Evolutionary conservation across 2,113 vertebrate genomes (phyloP).

Genomic region (Macroglossus sobrinus): DNA sequence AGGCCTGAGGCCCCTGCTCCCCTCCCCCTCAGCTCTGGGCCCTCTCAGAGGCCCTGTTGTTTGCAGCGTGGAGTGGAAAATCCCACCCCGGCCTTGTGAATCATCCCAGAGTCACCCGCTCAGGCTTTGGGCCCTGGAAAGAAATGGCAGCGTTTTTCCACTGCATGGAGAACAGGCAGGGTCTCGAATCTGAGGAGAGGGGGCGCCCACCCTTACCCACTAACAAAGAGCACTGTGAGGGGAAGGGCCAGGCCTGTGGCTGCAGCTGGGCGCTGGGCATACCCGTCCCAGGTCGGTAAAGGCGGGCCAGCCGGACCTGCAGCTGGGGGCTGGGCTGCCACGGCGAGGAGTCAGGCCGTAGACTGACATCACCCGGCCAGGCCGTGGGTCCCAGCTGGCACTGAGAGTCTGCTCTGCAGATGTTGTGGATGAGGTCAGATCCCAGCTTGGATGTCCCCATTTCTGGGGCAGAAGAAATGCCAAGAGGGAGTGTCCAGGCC

Average conservation of each 20-base stretch:
- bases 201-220: slow-evolving; percentile 15
- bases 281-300: background rate
- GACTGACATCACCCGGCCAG: slow-evolving; percentile 14
- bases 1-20: background rate
- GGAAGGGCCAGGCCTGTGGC: background rate
- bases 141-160: slow-evolving; percentile 78
- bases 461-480: slow-evolving; percentile 6
- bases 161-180: slow-evolving; percentile 69
- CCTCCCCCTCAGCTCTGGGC: background rate
- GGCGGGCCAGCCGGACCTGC: background rate
- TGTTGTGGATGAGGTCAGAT: slow-evolving; percentile 63
- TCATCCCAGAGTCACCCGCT: slow-evolving; percentile 76
- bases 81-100: slow-evolving; percentile 79
- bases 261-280: background rate
- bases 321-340: background rate
- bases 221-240: slow-evolving; percentile 43
- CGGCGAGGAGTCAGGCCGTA: background rate
- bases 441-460: slow-evolving; percentile 31
- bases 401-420: slow-evolving; percentile 39
- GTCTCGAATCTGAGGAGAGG: slow-evolving; percentile 26
- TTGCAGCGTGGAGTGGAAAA: slow-evolving; percentile 79
- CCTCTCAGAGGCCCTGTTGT: slow-evolving; percentile 76
- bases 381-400: background rate
- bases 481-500: slow-evolving; percentile 31
- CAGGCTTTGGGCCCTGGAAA: slow-evolving; percentile 72